phyloP scores from a whole-genome alignment of 1,140 invertebrate species.

The Neuroterus valhalla region DNA sequence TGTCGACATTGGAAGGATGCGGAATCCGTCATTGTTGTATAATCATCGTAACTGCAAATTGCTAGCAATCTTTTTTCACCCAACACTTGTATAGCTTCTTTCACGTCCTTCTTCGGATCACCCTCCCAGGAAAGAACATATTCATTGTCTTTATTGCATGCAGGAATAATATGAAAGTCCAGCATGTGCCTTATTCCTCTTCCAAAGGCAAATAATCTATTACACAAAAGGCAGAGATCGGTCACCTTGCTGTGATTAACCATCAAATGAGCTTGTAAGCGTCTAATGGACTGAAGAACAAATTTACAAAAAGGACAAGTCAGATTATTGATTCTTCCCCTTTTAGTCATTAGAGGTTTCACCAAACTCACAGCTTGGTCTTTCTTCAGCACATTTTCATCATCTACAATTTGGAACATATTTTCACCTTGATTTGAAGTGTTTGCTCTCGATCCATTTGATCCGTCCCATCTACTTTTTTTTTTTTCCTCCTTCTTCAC shows the following conservation, averaged over 20 bases:
- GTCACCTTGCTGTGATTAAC: slow-evolving; percentile 33
- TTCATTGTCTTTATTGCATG: not conserved
- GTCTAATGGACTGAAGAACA: slow-evolving; percentile 15
- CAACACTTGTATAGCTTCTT: slow-evolving; percentile 31
- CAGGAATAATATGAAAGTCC: slow-evolving; percentile 32
- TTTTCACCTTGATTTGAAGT: not conserved
- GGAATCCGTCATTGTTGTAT: not conserved
- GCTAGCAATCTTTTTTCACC: slow-evolving; percentile 14
- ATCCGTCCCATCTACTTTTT: not conserved
- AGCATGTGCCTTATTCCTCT: slow-evolving; percentile 38
- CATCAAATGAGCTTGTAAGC: slow-evolving; percentile 8
- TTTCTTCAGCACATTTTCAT: not conserved
- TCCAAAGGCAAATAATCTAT: slow-evolving; percentile 25
- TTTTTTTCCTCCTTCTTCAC: too few species aligned
- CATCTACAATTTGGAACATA: not conserved
- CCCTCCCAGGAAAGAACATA: not conserved
- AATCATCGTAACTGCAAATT: slow-evolving; percentile 1
- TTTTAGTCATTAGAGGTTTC: not conserved
- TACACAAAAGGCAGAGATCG: slow-evolving; percentile 41
- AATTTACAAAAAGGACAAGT: not conserved
- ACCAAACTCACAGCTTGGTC: not conserved
- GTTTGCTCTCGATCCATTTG: not conserved
- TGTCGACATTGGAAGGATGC: not conserved
- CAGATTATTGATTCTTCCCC: not conserved
- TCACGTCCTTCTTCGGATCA: slow-evolving; percentile 10